Conservation (phyloP, 2,888 invertebrate genomes). For the Hirtodrosophila trivittata region DNA sequence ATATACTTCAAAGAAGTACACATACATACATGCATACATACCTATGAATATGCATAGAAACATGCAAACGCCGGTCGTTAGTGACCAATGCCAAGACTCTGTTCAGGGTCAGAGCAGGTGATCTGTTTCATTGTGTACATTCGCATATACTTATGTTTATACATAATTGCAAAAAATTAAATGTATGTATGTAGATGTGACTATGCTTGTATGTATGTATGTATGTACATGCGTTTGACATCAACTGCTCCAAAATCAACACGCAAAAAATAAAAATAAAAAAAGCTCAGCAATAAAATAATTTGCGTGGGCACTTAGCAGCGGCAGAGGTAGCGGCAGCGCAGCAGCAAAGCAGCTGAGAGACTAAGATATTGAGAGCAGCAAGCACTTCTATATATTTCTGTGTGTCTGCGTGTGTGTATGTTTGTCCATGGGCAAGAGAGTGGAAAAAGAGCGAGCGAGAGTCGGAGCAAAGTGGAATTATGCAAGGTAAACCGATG, state of each 20-base stretch:
- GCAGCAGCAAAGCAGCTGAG: slow-evolving; percentile 29
- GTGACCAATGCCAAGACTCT: background rate
- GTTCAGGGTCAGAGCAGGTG: no score
- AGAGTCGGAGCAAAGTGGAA: slow-evolving; percentile 24
- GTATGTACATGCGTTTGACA: slow-evolving; percentile 16
- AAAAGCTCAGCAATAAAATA: slow-evolving; percentile 58
- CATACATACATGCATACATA: slow-evolving; percentile 1
- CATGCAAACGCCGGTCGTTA: slow-evolving; percentile 35
- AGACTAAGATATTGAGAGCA: slow-evolving; percentile 36
- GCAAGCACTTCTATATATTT: slow-evolving; percentile 13
- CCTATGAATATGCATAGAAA: no score
- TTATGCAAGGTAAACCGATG: no score
- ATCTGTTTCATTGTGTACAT: slow-evolving; percentile 7
- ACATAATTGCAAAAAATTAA: no score
- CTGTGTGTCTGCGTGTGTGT: slow-evolving; percentile 1
- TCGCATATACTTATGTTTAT: no score
- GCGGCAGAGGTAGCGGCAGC: slow-evolving; percentile 7
- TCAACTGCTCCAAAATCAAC: slow-evolving; percentile 50
- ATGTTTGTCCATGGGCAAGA: background rate
- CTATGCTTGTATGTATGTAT: no score
- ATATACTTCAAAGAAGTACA: slow-evolving; percentile 8
- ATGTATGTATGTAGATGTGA: no score
- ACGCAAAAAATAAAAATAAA: slow-evolving; percentile 33
- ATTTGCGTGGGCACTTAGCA: slow-evolving; percentile 61
- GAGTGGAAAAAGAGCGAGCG: slow-evolving; percentile 5